Percentiles rank a stretch among this genome's conserved stretches.
Conservation (phyloP, 2,797 vertebrate genomes). For the Pelodytes ibericus region DNA sequence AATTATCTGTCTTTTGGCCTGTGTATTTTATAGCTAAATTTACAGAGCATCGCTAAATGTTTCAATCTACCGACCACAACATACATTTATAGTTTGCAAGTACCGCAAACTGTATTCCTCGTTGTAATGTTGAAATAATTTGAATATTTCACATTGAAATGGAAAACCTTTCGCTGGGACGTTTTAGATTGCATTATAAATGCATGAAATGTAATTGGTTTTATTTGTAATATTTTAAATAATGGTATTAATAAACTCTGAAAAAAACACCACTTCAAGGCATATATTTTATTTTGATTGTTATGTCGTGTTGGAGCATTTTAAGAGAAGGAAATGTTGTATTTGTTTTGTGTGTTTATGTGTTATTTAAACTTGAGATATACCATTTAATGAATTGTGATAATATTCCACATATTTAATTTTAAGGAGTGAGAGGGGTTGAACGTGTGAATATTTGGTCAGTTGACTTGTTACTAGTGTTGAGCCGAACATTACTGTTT, state of each 20-base stretch:
- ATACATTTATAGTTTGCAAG: conserved; percentile 75
- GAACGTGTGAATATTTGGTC: too few species aligned
- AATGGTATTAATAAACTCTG: conserved; percentile 84
- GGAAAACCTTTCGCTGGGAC: conserved; percentile 77
- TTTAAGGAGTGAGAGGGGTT: too few species aligned
- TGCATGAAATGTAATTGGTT: conserved; percentile 85
- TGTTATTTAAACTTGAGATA: too few species aligned
- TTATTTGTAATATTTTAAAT: conserved; percentile 87
- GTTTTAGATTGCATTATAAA: conserved; percentile 86
- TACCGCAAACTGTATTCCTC: conserved; percentile 78
- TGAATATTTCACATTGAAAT: conserved; percentile 88
- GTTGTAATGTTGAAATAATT: conserved; percentile 85
- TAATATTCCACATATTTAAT: too few species aligned
- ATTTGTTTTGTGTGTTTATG: too few species aligned
- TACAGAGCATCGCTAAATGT: conserved; percentile 76
- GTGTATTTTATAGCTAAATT: conserved; percentile 74
- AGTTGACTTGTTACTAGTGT: too few species aligned
- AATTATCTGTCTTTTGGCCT: conserved; percentile 76
- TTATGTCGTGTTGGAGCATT: too few species aligned
- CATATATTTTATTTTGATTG: conserved; percentile 64
- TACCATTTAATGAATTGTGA: too few species aligned
- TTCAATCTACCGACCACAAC: conserved; percentile 71
- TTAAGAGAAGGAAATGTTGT: too few species aligned
- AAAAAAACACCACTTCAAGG: conserved; percentile 73
- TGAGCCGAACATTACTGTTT: too few species aligned